These are phyloP conservation scores for Phyllostomus hastatus DNA, from an alignment of 2,113 vertebrate genomes.

Conservation along the genomic window DNA sequence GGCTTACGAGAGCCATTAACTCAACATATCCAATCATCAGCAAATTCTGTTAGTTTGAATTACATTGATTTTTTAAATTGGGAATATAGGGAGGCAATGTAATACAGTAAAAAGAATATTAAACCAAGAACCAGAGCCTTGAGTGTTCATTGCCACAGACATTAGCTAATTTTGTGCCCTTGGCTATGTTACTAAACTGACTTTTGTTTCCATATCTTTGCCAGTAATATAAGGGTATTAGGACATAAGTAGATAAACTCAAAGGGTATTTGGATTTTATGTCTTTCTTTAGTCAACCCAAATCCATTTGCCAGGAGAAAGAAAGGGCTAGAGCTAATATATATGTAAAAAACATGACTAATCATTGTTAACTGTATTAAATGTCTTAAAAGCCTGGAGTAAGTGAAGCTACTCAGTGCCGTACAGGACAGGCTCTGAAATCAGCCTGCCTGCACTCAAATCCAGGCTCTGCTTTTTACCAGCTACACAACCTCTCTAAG, in stretches of 20 bases:
- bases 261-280: background rate
- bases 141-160: background rate
- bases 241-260: background rate
- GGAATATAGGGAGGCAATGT: background rate
- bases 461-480: background rate
- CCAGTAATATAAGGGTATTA: background rate
- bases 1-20: slow-evolving; percentile 21
- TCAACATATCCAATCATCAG: slow-evolving; percentile 52
- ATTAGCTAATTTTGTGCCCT: background rate
- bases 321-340: background rate
- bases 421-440: background rate
- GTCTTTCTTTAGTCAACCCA: background rate
- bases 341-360: background rate
- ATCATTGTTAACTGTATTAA: background rate
- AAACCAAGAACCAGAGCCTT: background rate
- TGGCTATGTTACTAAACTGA: background rate
- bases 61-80: slow-evolving; percentile 7
- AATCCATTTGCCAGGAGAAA: slow-evolving; percentile 24
- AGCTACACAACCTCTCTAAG: background rate
- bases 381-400: background rate
- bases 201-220: slow-evolving; percentile 7
- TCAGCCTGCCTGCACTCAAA: background rate
- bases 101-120: background rate
- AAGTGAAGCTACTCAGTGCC: background rate
- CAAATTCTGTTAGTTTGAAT: slow-evolving; percentile 47